Percentiles rank a stretch among this genome's conserved stretches.
Evolutionary conservation across 2,888 invertebrate genomes (phyloP).

Genomic region (Pinctada fucata): DNA sequence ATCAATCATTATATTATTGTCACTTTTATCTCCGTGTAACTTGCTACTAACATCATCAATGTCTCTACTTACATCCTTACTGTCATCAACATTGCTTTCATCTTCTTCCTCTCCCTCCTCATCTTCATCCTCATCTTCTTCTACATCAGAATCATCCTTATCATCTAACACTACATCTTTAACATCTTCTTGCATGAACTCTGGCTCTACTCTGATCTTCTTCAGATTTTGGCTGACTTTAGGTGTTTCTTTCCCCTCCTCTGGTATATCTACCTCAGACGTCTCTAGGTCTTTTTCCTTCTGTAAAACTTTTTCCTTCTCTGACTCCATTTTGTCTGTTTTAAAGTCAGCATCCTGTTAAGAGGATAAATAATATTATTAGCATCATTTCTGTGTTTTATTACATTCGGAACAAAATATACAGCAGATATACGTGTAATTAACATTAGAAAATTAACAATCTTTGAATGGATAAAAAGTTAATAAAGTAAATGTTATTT

Average conservation of each 20-base stretch:
- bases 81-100: conserved; percentile 19
- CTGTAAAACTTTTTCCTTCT: conserved; percentile 1
- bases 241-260: conserved; percentile 47
- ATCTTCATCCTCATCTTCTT: conserved; percentile 40
- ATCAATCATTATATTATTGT: conserved; percentile 5
- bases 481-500: too few species aligned
- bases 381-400: neutral
- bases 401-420: too few species aligned
- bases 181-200: conserved; percentile 76
- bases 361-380: neutral
- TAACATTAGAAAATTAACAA: neutral
- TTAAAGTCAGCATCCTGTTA: too few species aligned
- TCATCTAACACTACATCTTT: conserved; percentile 52
- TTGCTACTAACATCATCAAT: conserved; percentile 6
- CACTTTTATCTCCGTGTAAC: neutral
- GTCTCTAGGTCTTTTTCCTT: conserved; percentile 11
- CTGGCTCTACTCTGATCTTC: conserved; percentile 74
- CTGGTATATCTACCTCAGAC: conserved; percentile 10
- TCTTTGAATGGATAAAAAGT: too few species aligned
- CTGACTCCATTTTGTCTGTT: neutral
- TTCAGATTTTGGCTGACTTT: conserved; percentile 74
- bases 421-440: too few species aligned
- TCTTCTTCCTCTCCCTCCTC: conserved; percentile 42
- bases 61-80: conserved; percentile 6
- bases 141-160: conserved; percentile 48